Conservation (phyloP, 2,113 vertebrate genomes). For the Pipa parva region DNA sequence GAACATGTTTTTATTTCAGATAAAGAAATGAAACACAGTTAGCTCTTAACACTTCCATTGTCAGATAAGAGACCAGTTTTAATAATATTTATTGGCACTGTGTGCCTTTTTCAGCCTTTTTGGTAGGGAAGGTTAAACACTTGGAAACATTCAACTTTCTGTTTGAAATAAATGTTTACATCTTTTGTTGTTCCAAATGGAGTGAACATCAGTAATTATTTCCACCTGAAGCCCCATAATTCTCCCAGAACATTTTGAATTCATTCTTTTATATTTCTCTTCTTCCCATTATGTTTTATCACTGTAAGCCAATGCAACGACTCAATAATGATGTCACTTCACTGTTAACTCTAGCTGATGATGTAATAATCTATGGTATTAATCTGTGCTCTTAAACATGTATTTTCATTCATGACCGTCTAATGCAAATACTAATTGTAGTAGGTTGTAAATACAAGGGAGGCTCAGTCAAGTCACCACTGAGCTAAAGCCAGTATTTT, state of each 20-base stretch:
- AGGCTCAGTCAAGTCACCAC: too few relatives aligned
- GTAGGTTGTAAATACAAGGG: too few relatives aligned
- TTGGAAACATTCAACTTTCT: not conserved
- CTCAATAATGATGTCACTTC: too few relatives aligned
- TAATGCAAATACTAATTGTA: too few relatives aligned
- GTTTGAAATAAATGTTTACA: not conserved
- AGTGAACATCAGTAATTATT: constrained; percentile 10
- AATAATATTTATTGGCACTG: not conserved
- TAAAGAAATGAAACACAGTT: not conserved
- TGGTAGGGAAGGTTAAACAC: not conserved
- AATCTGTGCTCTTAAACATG: too few relatives aligned
- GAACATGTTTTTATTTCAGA: constrained; percentile 32
- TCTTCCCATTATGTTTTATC: too few relatives aligned
- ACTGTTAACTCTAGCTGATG: too few relatives aligned
- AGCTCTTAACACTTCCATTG: not conserved
- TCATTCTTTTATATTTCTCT: not conserved
- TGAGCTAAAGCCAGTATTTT: too few relatives aligned
- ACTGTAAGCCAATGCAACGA: too few relatives aligned
- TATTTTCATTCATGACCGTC: too few relatives aligned
- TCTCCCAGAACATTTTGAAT: constrained; percentile 6
- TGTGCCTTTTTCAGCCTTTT: not conserved
- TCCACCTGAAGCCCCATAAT: constrained; percentile 3
- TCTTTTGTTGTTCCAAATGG: constrained; percentile 10
- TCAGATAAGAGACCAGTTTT: not conserved
- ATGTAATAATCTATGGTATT: too few relatives aligned